Evolutionary conservation across 2,797 vertebrate genomes (phyloP).

Genomic region (Sitta carolinensis): DNA sequence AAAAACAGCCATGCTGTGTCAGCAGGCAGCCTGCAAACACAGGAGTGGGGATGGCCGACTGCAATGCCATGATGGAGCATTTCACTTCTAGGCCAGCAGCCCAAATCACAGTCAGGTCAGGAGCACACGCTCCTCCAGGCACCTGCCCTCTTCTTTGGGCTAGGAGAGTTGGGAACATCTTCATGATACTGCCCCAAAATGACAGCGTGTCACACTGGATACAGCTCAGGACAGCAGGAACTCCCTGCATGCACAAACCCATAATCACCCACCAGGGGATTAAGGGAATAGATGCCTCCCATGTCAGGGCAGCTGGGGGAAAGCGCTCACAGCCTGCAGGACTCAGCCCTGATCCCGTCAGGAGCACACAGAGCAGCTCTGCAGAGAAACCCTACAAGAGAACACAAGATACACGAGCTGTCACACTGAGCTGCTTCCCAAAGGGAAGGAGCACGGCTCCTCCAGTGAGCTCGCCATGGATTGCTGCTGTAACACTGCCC

Average conservation of each 20-base stretch:
- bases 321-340: background rate
- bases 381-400: background rate
- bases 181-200: background rate
- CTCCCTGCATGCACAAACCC: background rate
- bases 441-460: background rate
- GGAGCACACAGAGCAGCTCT: background rate
- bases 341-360: no score
- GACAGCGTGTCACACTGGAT: background rate
- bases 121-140: background rate
- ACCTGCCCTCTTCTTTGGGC: background rate
- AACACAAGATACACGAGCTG: no score
- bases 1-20: background rate
- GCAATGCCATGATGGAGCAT: background rate
- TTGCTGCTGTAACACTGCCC: background rate
- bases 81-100: background rate
- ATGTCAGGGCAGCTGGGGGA: rapidly evolving
- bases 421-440: background rate
- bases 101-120: background rate
- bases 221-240: background rate
- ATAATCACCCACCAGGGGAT: background rate
- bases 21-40: slow-evolving; percentile 7
- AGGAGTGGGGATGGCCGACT: background rate
- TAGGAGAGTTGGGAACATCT: background rate
- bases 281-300: background rate
- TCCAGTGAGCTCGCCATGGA: background rate